Evolutionary conservation across 2,888 invertebrate genomes (phyloP).

Genomic region (Sabatieria punctata): DNA sequence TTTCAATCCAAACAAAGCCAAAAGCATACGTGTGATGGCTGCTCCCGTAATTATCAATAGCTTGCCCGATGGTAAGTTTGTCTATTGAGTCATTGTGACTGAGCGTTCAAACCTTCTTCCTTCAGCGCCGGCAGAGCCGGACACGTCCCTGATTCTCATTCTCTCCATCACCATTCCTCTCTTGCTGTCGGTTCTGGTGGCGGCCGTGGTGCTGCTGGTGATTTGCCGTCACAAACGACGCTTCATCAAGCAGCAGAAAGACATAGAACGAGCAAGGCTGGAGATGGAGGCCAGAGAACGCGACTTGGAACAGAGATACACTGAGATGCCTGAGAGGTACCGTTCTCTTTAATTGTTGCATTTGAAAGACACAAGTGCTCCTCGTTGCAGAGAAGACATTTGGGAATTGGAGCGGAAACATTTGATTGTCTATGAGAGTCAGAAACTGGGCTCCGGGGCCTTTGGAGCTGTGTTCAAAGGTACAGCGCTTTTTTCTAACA

Average conservation of each 20-base stretch:
- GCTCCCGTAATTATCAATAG: no score
- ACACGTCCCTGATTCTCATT: neutral
- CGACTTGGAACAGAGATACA: no score
- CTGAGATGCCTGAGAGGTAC: neutral
- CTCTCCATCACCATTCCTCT: neutral
- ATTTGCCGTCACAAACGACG: neutral
- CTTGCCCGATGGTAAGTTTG: no score
- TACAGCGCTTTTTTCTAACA: no score
- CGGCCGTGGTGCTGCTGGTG: neutral
- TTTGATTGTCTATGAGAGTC: constrained; percentile 3
- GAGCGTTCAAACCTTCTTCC: no score
- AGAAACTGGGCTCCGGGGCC: constrained; percentile 7
- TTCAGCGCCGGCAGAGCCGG: neutral
- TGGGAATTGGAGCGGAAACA: constrained; percentile 5
- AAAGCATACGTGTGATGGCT: no score
- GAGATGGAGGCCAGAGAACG: no score
- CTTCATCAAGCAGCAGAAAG: neutral
- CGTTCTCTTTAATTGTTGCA: no score
- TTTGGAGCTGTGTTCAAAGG: constrained; percentile 8
- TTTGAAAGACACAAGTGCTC: no score
- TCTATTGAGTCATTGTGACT: no score
- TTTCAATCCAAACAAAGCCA: no score
- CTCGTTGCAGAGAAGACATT: neutral
- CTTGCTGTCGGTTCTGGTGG: neutral
- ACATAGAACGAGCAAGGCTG: no score